Evolutionary conservation across 2,888 invertebrate genomes (phyloP).

Genomic region (Plebejus anna): DNA sequence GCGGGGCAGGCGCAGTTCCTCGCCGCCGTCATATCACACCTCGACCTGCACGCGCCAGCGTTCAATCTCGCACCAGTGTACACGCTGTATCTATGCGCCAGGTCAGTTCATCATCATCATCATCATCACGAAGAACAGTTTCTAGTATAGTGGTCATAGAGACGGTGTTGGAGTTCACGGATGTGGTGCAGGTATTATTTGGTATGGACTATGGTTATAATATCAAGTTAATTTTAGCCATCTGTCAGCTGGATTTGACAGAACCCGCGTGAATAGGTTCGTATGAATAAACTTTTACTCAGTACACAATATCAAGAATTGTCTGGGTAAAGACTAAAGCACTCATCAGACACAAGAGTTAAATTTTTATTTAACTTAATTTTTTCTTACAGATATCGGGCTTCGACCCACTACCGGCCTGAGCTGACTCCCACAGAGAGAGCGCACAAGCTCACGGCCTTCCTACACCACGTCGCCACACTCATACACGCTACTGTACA

Average conservation of each 20-base stretch:
- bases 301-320: too few species aligned
- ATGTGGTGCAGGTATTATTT: too few species aligned
- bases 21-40: conserved; percentile 90
- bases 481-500: conserved; percentile 91
- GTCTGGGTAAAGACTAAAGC: too few species aligned
- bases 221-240: too few species aligned
- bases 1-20: conserved; percentile 96
- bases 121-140: too few species aligned
- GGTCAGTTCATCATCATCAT: conserved; percentile 58
- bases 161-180: too few species aligned
- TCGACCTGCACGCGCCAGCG: conserved; percentile 92
- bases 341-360: not conserved
- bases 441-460: conserved; percentile 92
- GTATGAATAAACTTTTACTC: too few species aligned
- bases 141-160: too few species aligned
- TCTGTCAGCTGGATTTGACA: too few species aligned
- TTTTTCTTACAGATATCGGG: conserved; percentile 84
- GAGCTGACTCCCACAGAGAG: conserved; percentile 95
- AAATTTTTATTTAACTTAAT: too few species aligned
- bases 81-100: conserved; percentile 95
- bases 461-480: conserved; percentile 94
- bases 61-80: conserved; percentile 99
- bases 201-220: too few species aligned
- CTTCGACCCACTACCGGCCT: conserved; percentile 96
- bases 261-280: too few species aligned